Evolutionary conservation across 1,140 invertebrate species (phyloP), one percentile per base, ranked within the genome.

Genomic region (Scaptomyza pallida): DNA sequence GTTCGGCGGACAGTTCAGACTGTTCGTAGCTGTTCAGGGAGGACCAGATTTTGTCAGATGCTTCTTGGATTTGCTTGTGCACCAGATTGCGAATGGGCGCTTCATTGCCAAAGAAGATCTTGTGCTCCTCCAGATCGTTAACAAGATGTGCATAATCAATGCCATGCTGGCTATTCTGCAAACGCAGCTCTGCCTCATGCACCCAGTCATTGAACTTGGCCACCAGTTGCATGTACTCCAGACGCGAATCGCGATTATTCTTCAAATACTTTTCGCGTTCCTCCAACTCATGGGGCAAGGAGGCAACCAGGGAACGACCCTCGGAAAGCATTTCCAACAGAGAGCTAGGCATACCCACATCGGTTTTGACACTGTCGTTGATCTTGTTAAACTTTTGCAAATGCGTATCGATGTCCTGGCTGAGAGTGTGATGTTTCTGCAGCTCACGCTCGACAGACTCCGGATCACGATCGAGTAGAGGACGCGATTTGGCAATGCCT

Each of bases 121-220:
- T 96, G 81, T 97, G 96, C 75, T 98, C 96, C 89, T 97, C 95
- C 9, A 98, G 92, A 81, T 97, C 96, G 6, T 94, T 93, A 17
- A 95, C 92, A 4, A 98, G 94, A 73, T 96, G 97, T 75, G 97
- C 95, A 90, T 97, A 98, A 89, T 98, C 96, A 17, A 97, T 94
- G 37, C 97, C 97, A 70, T 96, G 94, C 80, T 96, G 96, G 62
- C 95, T 94, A 72, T 95, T 94, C 68, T 95, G 93, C 5, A 98
- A 89, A 17, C 95, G 93, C 50, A 95, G 94, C 69, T 96, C 95
- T 2, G 97, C 97, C 78, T 97, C 96, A 67, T 95, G 94, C 0
- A 98, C 94, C 97, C 97, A 99, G 33, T 94, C 93, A 65, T 94
- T 95, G 2, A 98, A 93, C 92, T 95, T 95, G n/a, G 96, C 94